Conservation (phyloP, 2,888 invertebrate genomes). For the Osmoderma eremita region DNA sequence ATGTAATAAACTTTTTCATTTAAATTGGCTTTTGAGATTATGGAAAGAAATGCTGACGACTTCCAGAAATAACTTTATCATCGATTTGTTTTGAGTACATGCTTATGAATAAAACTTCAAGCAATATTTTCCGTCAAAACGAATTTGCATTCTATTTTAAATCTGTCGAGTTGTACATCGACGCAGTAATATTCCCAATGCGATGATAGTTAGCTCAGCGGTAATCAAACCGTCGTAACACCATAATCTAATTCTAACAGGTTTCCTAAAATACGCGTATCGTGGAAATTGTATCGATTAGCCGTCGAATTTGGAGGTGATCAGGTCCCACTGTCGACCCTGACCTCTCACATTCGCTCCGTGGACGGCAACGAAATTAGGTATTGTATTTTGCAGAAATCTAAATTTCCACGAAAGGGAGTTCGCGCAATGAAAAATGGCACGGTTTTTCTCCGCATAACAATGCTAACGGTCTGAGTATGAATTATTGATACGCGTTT, state of each 20-base stretch:
- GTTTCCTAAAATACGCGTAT: constrained; percentile 17
- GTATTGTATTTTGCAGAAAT: constrained; percentile 1
- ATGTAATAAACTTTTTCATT: neutral
- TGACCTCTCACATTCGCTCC: constrained; percentile 18
- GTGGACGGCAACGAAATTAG: neutral
- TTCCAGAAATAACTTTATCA: no score
- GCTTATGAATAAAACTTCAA: no score
- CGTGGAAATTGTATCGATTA: constrained; percentile 23
- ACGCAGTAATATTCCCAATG: no score
- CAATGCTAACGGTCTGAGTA: neutral
- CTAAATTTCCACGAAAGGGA: no score
- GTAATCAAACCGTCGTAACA: no score
- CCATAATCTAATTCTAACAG: constrained; percentile 1
- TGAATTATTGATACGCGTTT: constrained; percentile 15
- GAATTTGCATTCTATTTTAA: no score
- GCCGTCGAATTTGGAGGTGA: constrained; percentile 9
- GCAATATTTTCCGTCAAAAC: no score
- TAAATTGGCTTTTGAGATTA: no score
- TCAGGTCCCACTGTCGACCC: neutral
- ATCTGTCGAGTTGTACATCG: no score
- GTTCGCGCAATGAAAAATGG: neutral
- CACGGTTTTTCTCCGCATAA: neutral
- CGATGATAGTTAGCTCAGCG: no score
- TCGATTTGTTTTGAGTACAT: no score
- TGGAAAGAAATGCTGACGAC: no score